Evolutionary conservation across 2,888 invertebrate species (phyloP), one percentile per base, ranked within the genome.

Genomic region (Drosophila villosipedis): DNA sequence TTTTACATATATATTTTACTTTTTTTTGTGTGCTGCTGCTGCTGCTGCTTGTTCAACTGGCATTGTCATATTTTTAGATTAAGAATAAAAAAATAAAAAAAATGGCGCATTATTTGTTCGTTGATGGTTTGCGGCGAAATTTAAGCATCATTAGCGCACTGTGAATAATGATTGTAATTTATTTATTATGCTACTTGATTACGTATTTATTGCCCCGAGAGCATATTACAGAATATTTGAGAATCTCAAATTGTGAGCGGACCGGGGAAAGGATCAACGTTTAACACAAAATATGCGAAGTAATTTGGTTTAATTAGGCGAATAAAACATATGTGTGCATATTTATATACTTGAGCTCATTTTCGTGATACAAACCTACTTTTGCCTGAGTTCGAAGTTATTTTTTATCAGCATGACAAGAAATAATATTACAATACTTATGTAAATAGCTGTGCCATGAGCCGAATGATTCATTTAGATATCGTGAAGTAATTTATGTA

Each of bases 71-170:
- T 59, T 73, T 73, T 63, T 28, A 53, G 60, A 41, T 67, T 28
- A 55, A 19, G n/a, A 28, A 33, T 72, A 55, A 6, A 30, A 30
- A 31, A 31, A 31, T 2, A 6, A 31, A 31, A 28, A 64, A 67
- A 52, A 60, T 57, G 67, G 25, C 28, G 39, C 28, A 80, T 71
- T 68, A 63, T 53, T 58, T 60, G 62, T 57, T 62, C 57, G 52
- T 35, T 58, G 64, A 19, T 61, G 53, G 57, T 62, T 62, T 57
- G 54, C 25, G 30, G 58, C 22, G 49, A 76, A 73, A 72, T 82
- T 76, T 73, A 73, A 79, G 83, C 83, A 79, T 79, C 83, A 81
- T 82, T 80, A 80, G 73, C 82, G 63, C 66, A 57, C 55, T 62
- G 64, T 72, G 76, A 81, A 68, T 79, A 73, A 82, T 82, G 83